Evolutionary conservation across 2,113 vertebrate species (phyloP).

Genomic region (Tympanuchus pallidicinctus): DNA sequence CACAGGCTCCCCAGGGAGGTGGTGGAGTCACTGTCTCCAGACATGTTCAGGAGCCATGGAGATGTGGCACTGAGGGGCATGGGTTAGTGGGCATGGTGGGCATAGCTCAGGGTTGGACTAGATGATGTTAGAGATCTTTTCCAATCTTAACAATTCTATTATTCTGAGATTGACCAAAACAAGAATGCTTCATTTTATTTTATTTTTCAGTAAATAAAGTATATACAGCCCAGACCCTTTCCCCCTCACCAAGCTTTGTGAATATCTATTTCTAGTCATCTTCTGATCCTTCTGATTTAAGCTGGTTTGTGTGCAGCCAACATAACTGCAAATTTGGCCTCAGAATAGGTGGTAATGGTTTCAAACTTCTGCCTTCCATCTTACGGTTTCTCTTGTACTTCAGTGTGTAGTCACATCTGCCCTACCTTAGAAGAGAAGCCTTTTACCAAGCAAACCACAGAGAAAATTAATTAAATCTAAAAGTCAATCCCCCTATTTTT

Average conservation of each 20-base stretch:
- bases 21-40: too few relatives aligned
- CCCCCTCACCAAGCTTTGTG: too few relatives aligned
- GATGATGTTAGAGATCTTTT: too few relatives aligned
- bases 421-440: not conserved
- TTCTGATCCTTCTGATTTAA: not conserved
- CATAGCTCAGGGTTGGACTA: too few relatives aligned
- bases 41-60: too few relatives aligned
- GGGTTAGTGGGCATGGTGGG: too few relatives aligned
- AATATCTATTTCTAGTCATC: not conserved
- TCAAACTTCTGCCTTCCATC: not conserved
- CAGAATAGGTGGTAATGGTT: not conserved
- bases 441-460: not conserved
- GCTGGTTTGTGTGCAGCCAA: accelerated
- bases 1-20: too few relatives aligned
- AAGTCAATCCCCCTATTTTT: not conserved
- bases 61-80: too few relatives aligned
- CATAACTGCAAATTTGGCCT: not conserved
- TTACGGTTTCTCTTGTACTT: not conserved
- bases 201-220: not conserved
- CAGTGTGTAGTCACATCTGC: not conserved
- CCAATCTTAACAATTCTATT: too few relatives aligned
- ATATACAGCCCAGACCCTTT: not conserved
- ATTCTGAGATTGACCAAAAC: not conserved
- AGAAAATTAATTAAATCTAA: constrained; percentile 19
- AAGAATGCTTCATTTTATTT: not conserved